Evolutionary conservation across 2,113 vertebrate genomes (phyloP).

Genomic region (Nycticebus coucang): DNA sequence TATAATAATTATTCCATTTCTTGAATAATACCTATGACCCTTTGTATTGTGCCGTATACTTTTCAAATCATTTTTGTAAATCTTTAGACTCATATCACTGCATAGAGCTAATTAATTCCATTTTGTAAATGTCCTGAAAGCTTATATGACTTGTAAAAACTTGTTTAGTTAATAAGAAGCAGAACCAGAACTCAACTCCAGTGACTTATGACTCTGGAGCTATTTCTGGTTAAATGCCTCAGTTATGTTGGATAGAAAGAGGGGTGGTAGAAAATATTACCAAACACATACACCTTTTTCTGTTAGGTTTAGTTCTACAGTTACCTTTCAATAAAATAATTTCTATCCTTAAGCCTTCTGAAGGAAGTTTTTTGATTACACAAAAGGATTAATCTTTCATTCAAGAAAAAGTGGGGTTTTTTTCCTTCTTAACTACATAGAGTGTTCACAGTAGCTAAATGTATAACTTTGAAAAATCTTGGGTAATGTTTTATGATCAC

Average conservation of each 20-base stretch:
- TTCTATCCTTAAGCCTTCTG: constrained; percentile 41
- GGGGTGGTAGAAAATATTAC: background rate
- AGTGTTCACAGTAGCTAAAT: background rate
- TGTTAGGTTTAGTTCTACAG: background rate
- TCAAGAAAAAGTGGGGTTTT: background rate
- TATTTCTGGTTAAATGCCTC: constrained; percentile 15
- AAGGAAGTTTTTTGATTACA: constrained; percentile 44
- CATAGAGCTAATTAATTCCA: constrained; percentile 47
- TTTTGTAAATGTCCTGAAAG: constrained; percentile 57
- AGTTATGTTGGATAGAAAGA: background rate
- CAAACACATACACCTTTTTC: background rate
- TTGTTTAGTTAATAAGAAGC: background rate
- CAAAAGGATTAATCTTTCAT: constrained; percentile 13
- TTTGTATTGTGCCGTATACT: constrained; percentile 37
- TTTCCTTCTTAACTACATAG: background rate
- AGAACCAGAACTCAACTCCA: background rate
- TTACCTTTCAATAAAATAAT: constrained; percentile 35
- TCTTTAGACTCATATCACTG: constrained; percentile 48
- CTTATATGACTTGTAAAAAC: constrained; percentile 39
- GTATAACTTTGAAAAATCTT: constrained; percentile 32
- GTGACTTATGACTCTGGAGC: background rate
- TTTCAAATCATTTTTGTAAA: constrained; percentile 55
- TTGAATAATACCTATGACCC: background rate
- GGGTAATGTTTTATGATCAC: background rate
- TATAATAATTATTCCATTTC: constrained; percentile 36